phyloP scores from a whole-genome alignment of 2,797 vertebrate genomes.

The Phoxinus dragarum region DNA sequence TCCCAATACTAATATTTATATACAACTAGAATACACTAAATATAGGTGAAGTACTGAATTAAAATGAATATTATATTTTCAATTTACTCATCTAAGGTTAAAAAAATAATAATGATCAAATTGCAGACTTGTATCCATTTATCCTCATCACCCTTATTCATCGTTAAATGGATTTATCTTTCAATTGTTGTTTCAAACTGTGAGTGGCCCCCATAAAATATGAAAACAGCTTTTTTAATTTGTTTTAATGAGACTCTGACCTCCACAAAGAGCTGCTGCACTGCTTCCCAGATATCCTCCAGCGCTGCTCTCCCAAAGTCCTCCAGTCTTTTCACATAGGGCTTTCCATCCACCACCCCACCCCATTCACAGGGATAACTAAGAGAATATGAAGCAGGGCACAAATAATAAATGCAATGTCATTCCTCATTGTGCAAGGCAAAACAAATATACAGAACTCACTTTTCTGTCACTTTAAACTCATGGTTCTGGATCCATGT shows the following conservation, averaged over 20 bases:
- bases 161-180: not conserved
- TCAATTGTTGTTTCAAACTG: not conserved
- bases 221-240: not conserved
- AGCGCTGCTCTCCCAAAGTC: slow-evolving; percentile 80
- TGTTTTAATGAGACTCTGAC: slow-evolving; percentile 64
- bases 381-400: slow-evolving; percentile 4
- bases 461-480: slow-evolving; percentile 77
- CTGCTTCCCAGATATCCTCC: slow-evolving; percentile 82
- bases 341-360: slow-evolving; percentile 78
- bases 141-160: not conserved
- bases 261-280: slow-evolving; percentile 78
- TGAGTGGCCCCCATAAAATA: not conserved
- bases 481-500: slow-evolving; percentile 66
- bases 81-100: not conserved
- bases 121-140: not conserved
- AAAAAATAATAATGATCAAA: not conserved
- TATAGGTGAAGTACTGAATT: not conserved
- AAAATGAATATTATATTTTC: not conserved
- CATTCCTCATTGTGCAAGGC: not conserved
- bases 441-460: slow-evolving; percentile 48
- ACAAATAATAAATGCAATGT: not conserved
- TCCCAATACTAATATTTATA: not conserved
- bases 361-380: slow-evolving; percentile 87
- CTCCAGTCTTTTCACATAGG: slow-evolving; percentile 81
- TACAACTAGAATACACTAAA: not conserved